Base-by-base conservation (phyloP, 2,113 vertebrate genomes). In the Pteronura brasiliensis region DNA sequence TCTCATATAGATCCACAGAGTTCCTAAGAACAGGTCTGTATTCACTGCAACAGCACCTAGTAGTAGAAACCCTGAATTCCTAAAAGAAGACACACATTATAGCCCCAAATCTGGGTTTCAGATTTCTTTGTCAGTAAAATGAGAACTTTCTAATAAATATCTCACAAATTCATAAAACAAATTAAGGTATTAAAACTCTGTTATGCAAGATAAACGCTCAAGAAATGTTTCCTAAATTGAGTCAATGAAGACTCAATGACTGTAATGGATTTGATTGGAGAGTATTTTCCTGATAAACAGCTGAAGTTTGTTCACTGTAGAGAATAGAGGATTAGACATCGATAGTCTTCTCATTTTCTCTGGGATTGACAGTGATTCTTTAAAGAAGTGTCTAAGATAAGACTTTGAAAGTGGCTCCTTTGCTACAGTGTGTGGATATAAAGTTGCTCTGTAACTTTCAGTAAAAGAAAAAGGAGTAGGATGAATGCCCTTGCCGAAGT, bases 161-260 rank as follows among this genome's bases (percentile, higher is more conserved):
- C 77, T 84, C 34, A 94, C 13, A 90, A 89, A 84, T 10, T 84
- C 55, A 96, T 93, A 83, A 90, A 79, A 67, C 20, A 18, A 93
- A 79, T 67, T 29, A 79, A 94, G 29, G 27, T 71, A 86, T 83
- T 71, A 93, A 91, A 91, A 76, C 14, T 57, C 23, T 59, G 17
- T 63, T 72, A 65, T 44, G 44, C 72, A 94, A 92, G 27, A 34
- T 49, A 71, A 55, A 67, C 63, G 23, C 47, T 82, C 36, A 34
- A 55, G 71, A 96, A 85, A 79, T 59, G 52, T 81, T 80, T 95
- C 49, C 59, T 1, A 8, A 91, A 86, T 36, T 42, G 71, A 90
- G 36, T 79, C 76, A 36, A n/a, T n/a, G 39, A 90, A 89, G 59
- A 77, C 12, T 55, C 74, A 76, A 27, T 20, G 42, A 67, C 93